Conservation (phyloP, 2,113 vertebrate species). For the Tragelaphus imberbis region DNA sequence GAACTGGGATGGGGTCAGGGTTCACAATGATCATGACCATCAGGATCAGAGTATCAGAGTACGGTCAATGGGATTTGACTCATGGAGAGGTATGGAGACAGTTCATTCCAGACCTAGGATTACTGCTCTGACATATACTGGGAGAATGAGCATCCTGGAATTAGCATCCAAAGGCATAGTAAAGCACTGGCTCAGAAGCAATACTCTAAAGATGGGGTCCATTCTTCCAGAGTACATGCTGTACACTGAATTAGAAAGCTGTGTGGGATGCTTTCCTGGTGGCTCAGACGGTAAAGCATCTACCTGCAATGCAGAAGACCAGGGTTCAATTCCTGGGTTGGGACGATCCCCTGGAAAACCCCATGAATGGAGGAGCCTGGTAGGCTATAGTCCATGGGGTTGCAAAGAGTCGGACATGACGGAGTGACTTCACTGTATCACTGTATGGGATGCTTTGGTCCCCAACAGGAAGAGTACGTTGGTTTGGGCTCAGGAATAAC, state of each 20-base stretch:
- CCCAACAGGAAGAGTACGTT: background rate
- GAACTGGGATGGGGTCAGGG: background rate
- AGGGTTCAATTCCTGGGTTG: background rate
- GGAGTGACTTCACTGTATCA: background rate
- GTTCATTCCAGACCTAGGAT: background rate
- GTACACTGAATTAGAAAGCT: background rate
- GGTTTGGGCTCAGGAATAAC: background rate
- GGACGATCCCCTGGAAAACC: background rate
- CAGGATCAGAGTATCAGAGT: background rate
- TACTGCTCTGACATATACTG: background rate
- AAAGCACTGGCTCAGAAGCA: background rate
- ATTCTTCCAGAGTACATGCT: background rate
- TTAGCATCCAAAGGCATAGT: background rate
- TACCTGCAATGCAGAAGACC: background rate
- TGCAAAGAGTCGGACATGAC: background rate
- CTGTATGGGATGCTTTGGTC: background rate
- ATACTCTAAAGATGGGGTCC: background rate
- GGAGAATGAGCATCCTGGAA: background rate
- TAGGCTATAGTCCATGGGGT: background rate
- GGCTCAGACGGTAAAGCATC: background rate
- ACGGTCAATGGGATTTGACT: background rate
- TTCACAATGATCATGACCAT: background rate
- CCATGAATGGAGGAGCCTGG: background rate
- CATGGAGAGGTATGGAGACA: background rate
- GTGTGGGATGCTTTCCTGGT: background rate